Evolutionary conservation across 2,797 vertebrate genomes (phyloP).

Genomic region (Tiaroga cobitis): DNA sequence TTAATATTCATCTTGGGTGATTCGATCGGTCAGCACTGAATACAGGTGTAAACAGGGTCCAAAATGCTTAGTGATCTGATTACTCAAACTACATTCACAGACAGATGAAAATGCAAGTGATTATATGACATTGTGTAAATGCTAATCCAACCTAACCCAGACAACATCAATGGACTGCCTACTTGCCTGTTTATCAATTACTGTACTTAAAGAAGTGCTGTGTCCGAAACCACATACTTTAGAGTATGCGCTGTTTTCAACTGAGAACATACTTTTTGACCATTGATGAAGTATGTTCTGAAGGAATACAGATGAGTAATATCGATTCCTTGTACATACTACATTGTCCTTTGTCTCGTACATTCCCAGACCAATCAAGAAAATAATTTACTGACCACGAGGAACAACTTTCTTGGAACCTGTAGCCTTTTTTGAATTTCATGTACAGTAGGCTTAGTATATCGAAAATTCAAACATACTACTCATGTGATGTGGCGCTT

Average conservation of each 20-base stretch:
- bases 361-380: background rate
- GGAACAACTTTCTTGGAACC: background rate
- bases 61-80: background rate
- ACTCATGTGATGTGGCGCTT: background rate
- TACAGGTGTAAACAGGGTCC: background rate
- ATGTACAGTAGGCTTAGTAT: background rate
- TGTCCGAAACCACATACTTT: background rate
- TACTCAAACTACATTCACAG: background rate
- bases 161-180: background rate
- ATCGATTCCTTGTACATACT: background rate
- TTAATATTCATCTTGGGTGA: conserved; percentile 31
- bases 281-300: background rate
- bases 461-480: background rate
- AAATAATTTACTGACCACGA: background rate
- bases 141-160: background rate
- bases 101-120: background rate
- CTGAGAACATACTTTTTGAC: background rate
- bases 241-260: background rate
- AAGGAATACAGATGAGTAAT: background rate
- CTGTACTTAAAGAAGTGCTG: background rate
- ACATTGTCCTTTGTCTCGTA: background rate
- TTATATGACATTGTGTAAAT: background rate
- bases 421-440: background rate
- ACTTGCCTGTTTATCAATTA: background rate
- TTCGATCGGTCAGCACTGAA: background rate